Evolutionary conservation across 2,888 invertebrate species (phyloP), one percentile per base, ranked within the genome.

Genomic region (Acleris emargana): DNA sequence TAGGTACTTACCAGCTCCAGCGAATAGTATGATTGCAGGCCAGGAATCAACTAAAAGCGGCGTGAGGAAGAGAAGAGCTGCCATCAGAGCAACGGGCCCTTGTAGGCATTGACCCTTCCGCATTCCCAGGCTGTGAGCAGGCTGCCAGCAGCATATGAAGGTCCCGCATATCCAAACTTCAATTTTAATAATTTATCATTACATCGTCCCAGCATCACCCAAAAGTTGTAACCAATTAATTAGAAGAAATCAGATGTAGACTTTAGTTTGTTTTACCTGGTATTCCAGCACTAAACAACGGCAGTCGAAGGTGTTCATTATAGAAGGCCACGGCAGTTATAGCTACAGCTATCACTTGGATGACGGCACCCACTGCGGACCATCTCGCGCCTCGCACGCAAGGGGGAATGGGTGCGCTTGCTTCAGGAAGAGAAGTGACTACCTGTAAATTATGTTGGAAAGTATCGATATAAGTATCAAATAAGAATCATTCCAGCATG

Each of bases 1-100:
- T 18, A 55, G 18, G 2, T 18, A 49, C 47, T 76, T 84, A 94
- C 95, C 95, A 77, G 94, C 94, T 67, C 91, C 85, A 67, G 94
- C 88, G 87, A 95, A 95, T 54, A 95, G 88, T 6, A 94, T 82
- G 52, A 94, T 89, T 25, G 94, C 94, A 43, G 94, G 93, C 94
- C 95, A 95, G 49, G 94, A 94, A 72, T 93, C 93, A 5, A 93
- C 78, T 18, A 95, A 79, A 52, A 94, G 82, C 18, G 94, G 94
- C 4, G 94, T 93, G 3, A 93, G 89, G 61, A 95, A 93, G 73
- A 89, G 80, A 38, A 93, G 75, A 52, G 94, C 90, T 45, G 91
- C 87, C 58, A 91, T 74, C 76, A 94, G 81, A 2, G 93, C 89
- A 13, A 93, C 70, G 58, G 89, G 80, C 22, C 86, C 87, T 84